Conservation (phyloP, 1,140 invertebrate genomes). For the Temnothorax curvispinosus region DNA sequence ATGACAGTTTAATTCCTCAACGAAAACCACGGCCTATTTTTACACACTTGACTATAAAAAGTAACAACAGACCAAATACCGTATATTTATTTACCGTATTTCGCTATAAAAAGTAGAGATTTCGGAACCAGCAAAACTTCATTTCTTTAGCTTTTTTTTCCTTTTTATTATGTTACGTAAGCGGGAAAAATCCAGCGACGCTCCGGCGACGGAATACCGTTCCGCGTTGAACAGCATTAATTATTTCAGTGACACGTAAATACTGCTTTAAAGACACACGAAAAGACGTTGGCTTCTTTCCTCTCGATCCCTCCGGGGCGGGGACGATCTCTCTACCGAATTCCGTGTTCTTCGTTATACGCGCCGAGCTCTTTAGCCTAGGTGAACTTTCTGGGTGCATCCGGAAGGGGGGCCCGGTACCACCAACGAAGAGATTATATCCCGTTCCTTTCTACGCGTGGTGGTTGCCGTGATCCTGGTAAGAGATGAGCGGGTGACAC, state of each 20-base stretch:
- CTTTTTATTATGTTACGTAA: slow-evolving; percentile 9
- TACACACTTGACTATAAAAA: slow-evolving; percentile 73
- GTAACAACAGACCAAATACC: slow-evolving; percentile 68
- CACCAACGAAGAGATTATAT: slow-evolving; percentile 18
- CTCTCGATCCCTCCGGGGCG: slow-evolving; percentile 6
- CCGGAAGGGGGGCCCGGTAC: not conserved
- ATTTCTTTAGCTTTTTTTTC: slow-evolving; percentile 9
- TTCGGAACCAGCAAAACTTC: slow-evolving; percentile 32
- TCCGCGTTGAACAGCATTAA: slow-evolving; percentile 23
- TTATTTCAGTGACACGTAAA: slow-evolving; percentile 29
- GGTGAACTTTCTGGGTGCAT: not conserved
- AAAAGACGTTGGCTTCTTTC: not conserved
- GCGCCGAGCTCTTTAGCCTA: not conserved
- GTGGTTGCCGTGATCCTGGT: not conserved
- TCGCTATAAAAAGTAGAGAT: slow-evolving; percentile 72
- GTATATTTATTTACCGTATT: slow-evolving; percentile 62
- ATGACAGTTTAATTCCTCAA: slow-evolving; percentile 74
- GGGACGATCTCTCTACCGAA: not conserved
- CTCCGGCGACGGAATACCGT: not conserved
- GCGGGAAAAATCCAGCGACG: slow-evolving; percentile 6
- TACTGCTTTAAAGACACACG: not conserved
- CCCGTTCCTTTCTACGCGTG: not conserved
- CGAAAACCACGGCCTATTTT: slow-evolving; percentile 72
- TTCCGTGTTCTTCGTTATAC: slow-evolving; percentile 30
- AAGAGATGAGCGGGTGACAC: not conserved